Percentiles rank a stretch among this genome's conserved stretches.
phyloP scores from a whole-genome alignment of 2,888 invertebrate genomes.

The Rutpela maculata region DNA sequence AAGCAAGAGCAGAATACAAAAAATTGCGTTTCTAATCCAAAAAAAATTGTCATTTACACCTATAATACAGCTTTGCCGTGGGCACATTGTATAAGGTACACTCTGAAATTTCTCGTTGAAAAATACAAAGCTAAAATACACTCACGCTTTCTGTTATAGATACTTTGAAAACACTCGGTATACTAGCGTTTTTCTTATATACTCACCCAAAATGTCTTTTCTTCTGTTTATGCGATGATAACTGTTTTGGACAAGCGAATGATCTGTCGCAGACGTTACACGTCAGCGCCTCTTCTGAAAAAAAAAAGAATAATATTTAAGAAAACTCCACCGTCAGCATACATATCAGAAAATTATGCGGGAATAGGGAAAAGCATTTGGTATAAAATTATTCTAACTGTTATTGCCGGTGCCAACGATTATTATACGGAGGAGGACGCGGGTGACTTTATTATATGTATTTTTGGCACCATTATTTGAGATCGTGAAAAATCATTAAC shows the following conservation, averaged over 20 bases:
- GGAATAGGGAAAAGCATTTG: neutral
- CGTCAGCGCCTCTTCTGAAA: slow-evolving; percentile 85
- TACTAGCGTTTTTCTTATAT: neutral
- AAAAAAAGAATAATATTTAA: slow-evolving; percentile 53
- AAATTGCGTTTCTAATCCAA: no score
- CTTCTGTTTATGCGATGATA: slow-evolving; percentile 87
- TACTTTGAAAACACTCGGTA: no score
- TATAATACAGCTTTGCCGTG: no score
- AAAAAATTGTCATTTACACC: no score
- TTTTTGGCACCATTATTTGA: neutral
- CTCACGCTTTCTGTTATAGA: no score
- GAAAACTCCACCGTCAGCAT: slow-evolving; percentile 16
- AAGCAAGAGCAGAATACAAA: no score
- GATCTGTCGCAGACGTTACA: slow-evolving; percentile 90
- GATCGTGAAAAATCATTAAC: no score
- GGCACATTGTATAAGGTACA: no score
- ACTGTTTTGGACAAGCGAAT: slow-evolving; percentile 82
- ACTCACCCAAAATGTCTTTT: slow-evolving; percentile 88
- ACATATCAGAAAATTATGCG: slow-evolving; percentile 29
- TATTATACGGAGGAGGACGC: neutral
- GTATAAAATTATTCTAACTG: slow-evolving; percentile 20
- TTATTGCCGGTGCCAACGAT: neutral
- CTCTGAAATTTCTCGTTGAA: no score
- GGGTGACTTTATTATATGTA: neutral
- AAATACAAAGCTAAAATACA: no score